Evolutionary conservation across 1,140 invertebrate genomes (phyloP), one percentile per base, ranked within the genome.

Genomic region (Drosophila kepulauana): DNA sequence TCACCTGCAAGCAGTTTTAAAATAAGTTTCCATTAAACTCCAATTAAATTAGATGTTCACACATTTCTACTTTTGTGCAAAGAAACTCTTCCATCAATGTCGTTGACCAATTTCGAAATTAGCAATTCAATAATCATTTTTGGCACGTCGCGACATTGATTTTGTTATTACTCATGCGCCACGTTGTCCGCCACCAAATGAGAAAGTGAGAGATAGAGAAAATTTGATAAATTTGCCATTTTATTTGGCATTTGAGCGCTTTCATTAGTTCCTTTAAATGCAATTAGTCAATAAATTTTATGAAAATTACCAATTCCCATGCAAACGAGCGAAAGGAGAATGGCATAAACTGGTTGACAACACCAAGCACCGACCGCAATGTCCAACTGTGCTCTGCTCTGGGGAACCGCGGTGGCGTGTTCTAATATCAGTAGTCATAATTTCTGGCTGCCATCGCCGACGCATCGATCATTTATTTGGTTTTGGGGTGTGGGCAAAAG

Each of bases 231-330:
- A 85, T 88, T 81, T 75, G 43, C 48, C 85, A 85, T 88, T 89
- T 89, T 85, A 88, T 88, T 84, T 85, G 85, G 66, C 84, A 75
- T 78, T 75, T 78, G 70, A 79, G 61, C 71, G 75, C 51, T 78
- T 72, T 88, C 76, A 87, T 88, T 87, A 87, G 82, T 66, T 73
- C 56, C 62, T 72, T 75, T 73, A 80, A 85, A 84, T 88, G 81
- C 84, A 88, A 88, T 89, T 89, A 85, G 74, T 78, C 78, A 89
- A 89, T 88, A 88, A 88, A 88, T 89, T 85, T 73, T 75, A 88
- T 89, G 85, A 85, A 88, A 89, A 88, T 78, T 81, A 75, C 69
- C 77, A 75, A 81, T 78, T 78, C 64, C 67, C 84, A 88, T 88
- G 84, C 84, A 63, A 87, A 67, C 35, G 8, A 20, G 15, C 28